Base-by-base conservation (phyloP, 2,888 invertebrate genomes). In the Drosophila melanocephala region DNA sequence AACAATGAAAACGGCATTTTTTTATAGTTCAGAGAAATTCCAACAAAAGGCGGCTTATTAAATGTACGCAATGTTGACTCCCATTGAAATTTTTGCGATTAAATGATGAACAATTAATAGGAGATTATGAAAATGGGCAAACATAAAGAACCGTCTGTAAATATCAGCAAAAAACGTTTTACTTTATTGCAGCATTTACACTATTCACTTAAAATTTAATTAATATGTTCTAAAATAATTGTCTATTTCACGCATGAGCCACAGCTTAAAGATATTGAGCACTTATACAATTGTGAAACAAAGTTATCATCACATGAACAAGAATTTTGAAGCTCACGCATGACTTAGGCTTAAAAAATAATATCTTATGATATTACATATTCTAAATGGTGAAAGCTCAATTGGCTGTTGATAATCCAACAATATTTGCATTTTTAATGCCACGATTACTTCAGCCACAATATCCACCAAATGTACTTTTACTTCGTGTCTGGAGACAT, bases 11-110 rank as follows among this genome's bases (percentile, higher is more conserved):
- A 10, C 32, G 30, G 58, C 65, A 77, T 77, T 72, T 63, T 77
- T 42, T 42, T 44, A 60, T 67, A 58, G 78, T 71, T 58, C 33
- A 71, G 59, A 39, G 61, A 47, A 57, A 56, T 59, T 50, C 62
- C 56, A 70, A 81, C 72, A 81, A 77, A 47, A 64, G 50, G 47
- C 61, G 32, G 52, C 58, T 58, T 74, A 81, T 81, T 79, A 77
- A 77, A 77, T 61, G 77, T 77, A 58, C 69, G 74, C 62, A 56
- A 16, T 28, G 61, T 35, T 51, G 42, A 4, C 44, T 50, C 56
- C 42, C 28, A 35, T 51, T 39, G 22, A 26, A 35, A 57, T 37
- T 32, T 28, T 33, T 19, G 1, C 52, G 22, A 52, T 33, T 55
- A 56, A 65, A 70, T 63, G 56, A 63, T 70, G 37, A 52, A 52